Evolutionary conservation across 2,888 invertebrate species (phyloP).

Genomic region (Anodontia alba): DNA sequence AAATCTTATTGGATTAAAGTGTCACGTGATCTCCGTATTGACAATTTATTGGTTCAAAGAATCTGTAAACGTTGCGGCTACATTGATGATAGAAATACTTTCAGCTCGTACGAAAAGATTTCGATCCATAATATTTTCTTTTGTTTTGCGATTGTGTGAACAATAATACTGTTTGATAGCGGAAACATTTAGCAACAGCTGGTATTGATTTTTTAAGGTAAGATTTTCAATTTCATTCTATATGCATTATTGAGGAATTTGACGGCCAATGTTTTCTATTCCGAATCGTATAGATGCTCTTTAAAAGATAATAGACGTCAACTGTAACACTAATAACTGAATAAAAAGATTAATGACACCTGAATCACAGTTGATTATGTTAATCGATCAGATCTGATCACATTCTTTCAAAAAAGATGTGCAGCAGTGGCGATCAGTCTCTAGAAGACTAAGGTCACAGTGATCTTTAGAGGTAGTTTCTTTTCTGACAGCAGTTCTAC

Average conservation of each 20-base stretch:
- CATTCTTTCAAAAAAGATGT: too few relatives aligned
- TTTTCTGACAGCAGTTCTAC: too few relatives aligned
- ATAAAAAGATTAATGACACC: too few relatives aligned
- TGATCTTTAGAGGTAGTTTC: too few relatives aligned
- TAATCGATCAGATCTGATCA: too few relatives aligned
- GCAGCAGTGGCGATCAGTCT: too few relatives aligned
- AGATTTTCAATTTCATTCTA: neutral
- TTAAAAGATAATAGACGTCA: too few relatives aligned
- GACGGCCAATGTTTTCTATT: constrained; percentile 37
- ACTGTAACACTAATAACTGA: too few relatives aligned
- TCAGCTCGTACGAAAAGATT: neutral
- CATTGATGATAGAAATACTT: neutral
- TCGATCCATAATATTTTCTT: neutral
- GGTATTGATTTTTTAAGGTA: neutral
- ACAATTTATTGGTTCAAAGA: constrained; percentile 40
- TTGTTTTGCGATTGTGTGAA: neutral
- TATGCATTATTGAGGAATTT: neutral
- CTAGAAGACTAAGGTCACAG: too few relatives aligned
- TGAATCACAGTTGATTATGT: too few relatives aligned
- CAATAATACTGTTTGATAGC: neutral
- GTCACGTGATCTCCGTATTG: constrained; percentile 41
- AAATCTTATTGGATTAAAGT: constrained; percentile 51
- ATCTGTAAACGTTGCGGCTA: neutral
- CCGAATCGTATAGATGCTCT: constrained; percentile 29
- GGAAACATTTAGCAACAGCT: neutral